phyloP scores from a whole-genome alignment of 2,888 invertebrate species.

The Drosophila eohydei region DNA sequence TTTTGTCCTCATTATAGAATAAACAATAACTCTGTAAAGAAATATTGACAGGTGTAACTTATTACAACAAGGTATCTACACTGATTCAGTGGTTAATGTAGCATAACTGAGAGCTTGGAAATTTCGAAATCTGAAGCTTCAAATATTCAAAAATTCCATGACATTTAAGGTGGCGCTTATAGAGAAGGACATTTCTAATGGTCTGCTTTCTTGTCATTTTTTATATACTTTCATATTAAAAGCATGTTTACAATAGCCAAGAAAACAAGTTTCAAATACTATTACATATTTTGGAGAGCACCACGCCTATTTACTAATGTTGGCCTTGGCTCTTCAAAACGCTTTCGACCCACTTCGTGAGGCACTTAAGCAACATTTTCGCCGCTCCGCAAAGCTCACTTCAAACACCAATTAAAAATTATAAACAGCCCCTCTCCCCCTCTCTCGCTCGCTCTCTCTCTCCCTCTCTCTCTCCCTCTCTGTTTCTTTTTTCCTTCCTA shows the following conservation, averaged over 20 bases:
- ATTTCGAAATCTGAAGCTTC: neutral
- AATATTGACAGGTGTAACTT: neutral
- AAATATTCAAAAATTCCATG: neutral
- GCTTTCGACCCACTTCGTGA: slow-evolving; percentile 19
- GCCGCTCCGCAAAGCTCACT: slow-evolving; percentile 49
- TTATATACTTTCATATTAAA: neutral
- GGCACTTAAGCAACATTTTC: slow-evolving; percentile 43
- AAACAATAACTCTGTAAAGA: neutral
- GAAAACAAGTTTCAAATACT: slow-evolving; percentile 3
- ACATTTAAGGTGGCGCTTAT: neutral
- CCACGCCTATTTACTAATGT: slow-evolving; percentile 1
- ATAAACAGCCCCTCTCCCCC: slow-evolving; percentile 56
- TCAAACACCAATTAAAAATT: slow-evolving; percentile 79
- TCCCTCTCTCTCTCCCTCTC: neutral
- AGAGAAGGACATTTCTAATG: neutral
- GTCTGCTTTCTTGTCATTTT: neutral
- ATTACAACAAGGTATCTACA: neutral
- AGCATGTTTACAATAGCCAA: neutral
- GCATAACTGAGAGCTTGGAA: neutral
- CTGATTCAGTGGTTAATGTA: neutral
- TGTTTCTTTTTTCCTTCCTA: slow-evolving; percentile 13
- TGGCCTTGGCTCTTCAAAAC: slow-evolving; percentile 12
- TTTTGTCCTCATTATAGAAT: neutral
- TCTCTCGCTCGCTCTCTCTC: neutral
- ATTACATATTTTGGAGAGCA: neutral